Base-by-base conservation (phyloP, 2,797 vertebrate genomes). In the Sebastes iracundus region DNA sequence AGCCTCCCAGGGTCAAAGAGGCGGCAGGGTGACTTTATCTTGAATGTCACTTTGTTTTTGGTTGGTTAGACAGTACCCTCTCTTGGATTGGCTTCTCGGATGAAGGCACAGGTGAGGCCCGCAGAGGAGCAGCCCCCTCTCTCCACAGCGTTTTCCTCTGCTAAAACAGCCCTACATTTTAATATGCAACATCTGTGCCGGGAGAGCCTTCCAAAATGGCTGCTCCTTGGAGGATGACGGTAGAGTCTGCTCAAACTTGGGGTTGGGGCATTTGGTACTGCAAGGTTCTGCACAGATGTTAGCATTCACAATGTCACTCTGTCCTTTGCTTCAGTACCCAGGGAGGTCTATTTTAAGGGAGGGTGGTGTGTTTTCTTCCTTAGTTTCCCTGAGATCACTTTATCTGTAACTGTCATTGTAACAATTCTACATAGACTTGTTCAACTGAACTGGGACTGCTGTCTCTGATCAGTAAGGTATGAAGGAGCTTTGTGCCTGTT, bases 111-210 rank as follows among this genome's bases (percentile, higher is more conserved):
- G 96, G 95, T 96, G 95, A 96, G 93, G 90, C 91, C 95, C 94
- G 64, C 89, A 74, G 95, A 96, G 95, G 93, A 93, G 80, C 81
- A 81, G 90, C 86, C 89, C 90, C 88, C 84, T 85, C 88, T 85
- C 92, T 90, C 91, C 88, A 71, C 85, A 85, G 88, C 89, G n/a
- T 49, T 90, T 92, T 89, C 85, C 91, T 89, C 91, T 60, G 89
- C 93, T 95, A 85, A 91, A 94, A 93, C 93, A 94, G 93, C 92
- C 94, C 95, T 94, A 96, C 94, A 96, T 96, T 96, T 96, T 96
- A 95, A 96, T 96, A 96, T 96, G 96, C 95, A 96, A 96, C 96
- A 96, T 96, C 96, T 97, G 96, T 96, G 96, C 95, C 93, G 90
- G 93, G 95, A 95, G 93, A 95, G 93, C 91, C 88, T 94, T 96